Conservation (phyloP, 2,113 vertebrate species). For the Cariama cristata region DNA sequence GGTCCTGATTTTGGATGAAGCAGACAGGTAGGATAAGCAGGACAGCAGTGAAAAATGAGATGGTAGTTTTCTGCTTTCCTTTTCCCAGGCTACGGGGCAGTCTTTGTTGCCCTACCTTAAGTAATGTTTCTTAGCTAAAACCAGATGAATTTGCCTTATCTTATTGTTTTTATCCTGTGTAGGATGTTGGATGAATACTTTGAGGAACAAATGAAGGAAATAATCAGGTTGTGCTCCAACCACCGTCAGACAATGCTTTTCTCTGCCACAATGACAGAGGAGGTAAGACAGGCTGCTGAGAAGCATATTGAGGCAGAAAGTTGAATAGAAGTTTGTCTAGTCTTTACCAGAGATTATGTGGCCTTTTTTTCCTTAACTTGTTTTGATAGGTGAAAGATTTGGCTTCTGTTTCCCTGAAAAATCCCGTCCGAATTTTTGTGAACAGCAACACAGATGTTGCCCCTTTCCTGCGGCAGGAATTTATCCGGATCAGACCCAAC, state of each 20-base stretch:
- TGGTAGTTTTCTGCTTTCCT: background rate
- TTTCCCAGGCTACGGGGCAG: background rate
- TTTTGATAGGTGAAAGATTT: slow-evolving; percentile 91
- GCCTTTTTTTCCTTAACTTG: background rate
- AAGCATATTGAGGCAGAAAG: background rate
- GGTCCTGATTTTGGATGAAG: slow-evolving; percentile 96
- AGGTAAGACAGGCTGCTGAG: slow-evolving; percentile 75
- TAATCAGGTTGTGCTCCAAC: slow-evolving; percentile 91
- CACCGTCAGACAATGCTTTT: slow-evolving; percentile 97
- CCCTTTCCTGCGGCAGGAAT: slow-evolving; percentile 94
- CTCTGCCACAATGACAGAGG: slow-evolving; percentile 97
- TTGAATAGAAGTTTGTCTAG: background rate
- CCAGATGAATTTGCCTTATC: background rate
- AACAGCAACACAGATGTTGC: slow-evolving; percentile 99
- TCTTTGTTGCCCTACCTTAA: background rate
- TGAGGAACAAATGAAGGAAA: slow-evolving; percentile 99
- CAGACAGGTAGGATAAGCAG: slow-evolving; percentile 83
- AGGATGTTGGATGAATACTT: slow-evolving; percentile 99
- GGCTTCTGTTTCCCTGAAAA: slow-evolving; percentile 92
- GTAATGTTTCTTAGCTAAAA: background rate
- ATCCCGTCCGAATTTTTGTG: slow-evolving; percentile 92
- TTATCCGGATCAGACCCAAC: slow-evolving; percentile 89
- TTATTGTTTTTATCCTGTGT: background rate
- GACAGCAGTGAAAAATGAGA: background rate
- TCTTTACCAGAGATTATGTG: background rate